Evolutionary conservation across 2,888 invertebrate genomes (phyloP), one percentile per base, ranked within the genome.

Genomic region (Orthosia gracilis): DNA sequence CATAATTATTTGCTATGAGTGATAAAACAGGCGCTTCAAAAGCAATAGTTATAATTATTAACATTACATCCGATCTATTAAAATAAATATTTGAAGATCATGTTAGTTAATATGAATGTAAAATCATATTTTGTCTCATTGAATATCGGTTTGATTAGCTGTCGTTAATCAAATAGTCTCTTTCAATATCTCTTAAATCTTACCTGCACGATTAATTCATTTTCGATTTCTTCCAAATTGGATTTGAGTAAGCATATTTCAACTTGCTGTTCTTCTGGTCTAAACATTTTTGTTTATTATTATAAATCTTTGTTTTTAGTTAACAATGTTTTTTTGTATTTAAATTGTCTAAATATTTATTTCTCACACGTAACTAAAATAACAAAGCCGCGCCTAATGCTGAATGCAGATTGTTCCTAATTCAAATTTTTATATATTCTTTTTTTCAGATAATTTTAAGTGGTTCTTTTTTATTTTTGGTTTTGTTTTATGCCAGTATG

Each of bases 181-280:
- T 1, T 4, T 2, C 3, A 23, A 49, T 61, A 13, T 0, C 0
- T 21, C 0, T 12, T 55, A 31, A 47, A 31, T 55, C 52, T 86
- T 89, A 95, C 96, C 87, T 95, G 95, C 23, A 86, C 82, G 31
- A 93, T 84, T 69, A 95, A 88, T 61, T 91, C 91, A 82, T 93
- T 91, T 89, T 91, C 92, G 75, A 95, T 94, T 86, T 93, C 91
- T 84, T 94, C 91, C 66, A 96, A 92, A 89, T 92, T 92, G 0
- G 89, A 91, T 85, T 95, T 95, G 2, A 95, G 80, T 69, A 95
- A 87, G 86, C 93, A 95, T 87, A 95, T 95, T 90, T 92, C 90
- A 67, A 94, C 85, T 90, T 96, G 95, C 83, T 94, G 95, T 74
- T 94, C 88, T 83, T 94, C 92, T 5, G 93, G 92, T 26, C 92